phyloP scores from a whole-genome alignment of 64 coral and sea anemone genomes.

The Exaiptasia diaphana region DNA sequence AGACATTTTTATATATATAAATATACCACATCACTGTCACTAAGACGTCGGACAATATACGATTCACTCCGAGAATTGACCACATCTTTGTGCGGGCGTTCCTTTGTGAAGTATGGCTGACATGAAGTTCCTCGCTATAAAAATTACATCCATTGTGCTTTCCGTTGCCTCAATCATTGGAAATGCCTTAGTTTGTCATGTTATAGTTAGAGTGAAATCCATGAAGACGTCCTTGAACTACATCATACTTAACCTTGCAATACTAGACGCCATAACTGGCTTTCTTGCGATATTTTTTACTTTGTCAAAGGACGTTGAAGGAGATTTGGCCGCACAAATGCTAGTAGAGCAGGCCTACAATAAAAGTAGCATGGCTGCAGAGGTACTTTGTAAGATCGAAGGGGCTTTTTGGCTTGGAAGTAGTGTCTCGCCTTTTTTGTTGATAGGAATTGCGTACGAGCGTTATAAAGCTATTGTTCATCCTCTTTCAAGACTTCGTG shows the following conservation, averaged over 20 bases:
- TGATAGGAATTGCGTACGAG: background rate
- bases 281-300: background rate
- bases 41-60: no score
- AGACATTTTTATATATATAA: no score
- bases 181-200: background rate
- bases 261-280: background rate
- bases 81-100: no score
- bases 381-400: background rate
- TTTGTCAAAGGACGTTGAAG: background rate
- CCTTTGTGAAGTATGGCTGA: no score
- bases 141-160: no score
- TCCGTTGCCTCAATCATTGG: background rate
- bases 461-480: background rate
- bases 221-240: background rate
- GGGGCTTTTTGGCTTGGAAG: background rate
- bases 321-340: background rate
- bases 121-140: no score
- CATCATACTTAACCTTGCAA: background rate
- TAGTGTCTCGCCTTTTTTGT: background rate
- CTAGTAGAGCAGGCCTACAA: background rate
- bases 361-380: background rate
- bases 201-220: background rate
- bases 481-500: background rate
- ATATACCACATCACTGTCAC: no score
- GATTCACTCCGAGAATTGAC: no score